Percentiles rank a stretch among this genome's conserved stretches.
Evolutionary conservation across 2,797 vertebrate species (phyloP).

Genomic region (Eulemur albifrons): DNA sequence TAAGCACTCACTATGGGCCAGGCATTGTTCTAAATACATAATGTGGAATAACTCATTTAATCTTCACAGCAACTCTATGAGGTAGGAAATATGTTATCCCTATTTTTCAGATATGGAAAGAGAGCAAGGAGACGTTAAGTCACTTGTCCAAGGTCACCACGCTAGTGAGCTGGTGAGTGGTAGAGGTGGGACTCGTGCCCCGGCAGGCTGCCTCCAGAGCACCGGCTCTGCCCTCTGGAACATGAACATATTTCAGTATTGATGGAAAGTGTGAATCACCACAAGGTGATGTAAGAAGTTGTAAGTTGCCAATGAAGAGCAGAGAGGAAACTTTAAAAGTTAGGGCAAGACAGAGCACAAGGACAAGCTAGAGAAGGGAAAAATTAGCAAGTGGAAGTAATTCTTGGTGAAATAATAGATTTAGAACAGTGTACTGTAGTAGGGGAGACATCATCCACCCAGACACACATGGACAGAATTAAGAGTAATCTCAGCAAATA

Average conservation of each 20-base stretch:
- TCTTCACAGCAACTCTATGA: not conserved
- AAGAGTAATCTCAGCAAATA: not conserved
- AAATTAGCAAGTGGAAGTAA: not conserved
- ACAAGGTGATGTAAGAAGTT: not conserved
- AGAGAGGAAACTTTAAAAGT: not conserved
- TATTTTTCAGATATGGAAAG: not conserved
- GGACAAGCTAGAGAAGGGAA: not conserved
- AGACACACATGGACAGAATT: not conserved
- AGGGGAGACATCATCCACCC: not conserved
- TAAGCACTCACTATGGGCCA: not conserved
- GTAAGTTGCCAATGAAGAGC: not conserved
- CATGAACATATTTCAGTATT: not conserved
- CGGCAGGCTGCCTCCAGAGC: not conserved
- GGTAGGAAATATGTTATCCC: not conserved
- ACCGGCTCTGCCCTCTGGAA: not conserved
- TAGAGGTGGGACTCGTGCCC: not conserved
- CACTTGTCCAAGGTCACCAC: not conserved
- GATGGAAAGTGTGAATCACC: not conserved
- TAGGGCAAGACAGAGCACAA: not conserved
- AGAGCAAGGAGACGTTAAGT: not conserved
- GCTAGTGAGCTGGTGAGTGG: not conserved
- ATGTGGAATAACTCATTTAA: not conserved
- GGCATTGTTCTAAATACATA: not conserved
- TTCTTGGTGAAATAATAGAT: not conserved
- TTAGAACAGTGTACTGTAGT: not conserved